Evolutionary conservation across 2,888 invertebrate genomes (phyloP).

Genomic region (Orchesella flavescens): DNA sequence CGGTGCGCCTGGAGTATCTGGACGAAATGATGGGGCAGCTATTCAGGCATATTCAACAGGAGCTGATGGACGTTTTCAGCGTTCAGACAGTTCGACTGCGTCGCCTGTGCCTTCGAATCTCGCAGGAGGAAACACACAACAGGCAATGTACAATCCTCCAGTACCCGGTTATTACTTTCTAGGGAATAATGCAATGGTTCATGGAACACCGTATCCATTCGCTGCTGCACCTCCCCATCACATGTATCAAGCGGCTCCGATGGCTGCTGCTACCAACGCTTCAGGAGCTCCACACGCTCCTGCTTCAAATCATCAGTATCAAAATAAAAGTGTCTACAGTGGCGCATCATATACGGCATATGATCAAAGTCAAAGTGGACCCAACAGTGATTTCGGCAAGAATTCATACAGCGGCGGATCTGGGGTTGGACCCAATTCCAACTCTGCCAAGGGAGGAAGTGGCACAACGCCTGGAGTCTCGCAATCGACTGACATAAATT

Average conservation of each 20-base stretch:
- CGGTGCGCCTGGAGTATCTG: slow-evolving; percentile 68
- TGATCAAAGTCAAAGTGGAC: slow-evolving; percentile 68
- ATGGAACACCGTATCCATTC: slow-evolving; percentile 60
- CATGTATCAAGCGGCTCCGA: slow-evolving; percentile 69
- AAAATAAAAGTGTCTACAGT: slow-evolving; percentile 69
- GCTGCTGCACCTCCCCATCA: slow-evolving; percentile 69
- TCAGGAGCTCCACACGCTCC: slow-evolving; percentile 70
- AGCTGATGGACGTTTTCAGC: slow-evolving; percentile 69
- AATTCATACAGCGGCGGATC: slow-evolving; percentile 69
- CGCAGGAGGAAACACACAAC: slow-evolving; percentile 70
- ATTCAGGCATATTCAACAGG: slow-evolving; percentile 69
- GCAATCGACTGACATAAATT: slow-evolving; percentile 80
- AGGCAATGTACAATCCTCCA: slow-evolving; percentile 70
- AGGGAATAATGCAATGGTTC: slow-evolving; percentile 69
- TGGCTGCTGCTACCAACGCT: slow-evolving; percentile 69
- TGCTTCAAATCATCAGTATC: slow-evolving; percentile 71
- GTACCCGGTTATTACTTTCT: slow-evolving; percentile 70
- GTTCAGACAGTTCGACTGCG: slow-evolving; percentile 72
- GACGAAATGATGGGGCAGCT: slow-evolving; percentile 69
- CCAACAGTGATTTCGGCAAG: slow-evolving; percentile 68
- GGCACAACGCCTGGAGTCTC: slow-evolving; percentile 76
- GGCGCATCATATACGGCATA: slow-evolving; percentile 62
- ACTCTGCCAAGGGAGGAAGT: slow-evolving; percentile 70
- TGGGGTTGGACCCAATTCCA: slow-evolving; percentile 69
- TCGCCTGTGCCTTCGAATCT: slow-evolving; percentile 72